Evolutionary conservation across 1,140 invertebrate species (phyloP), one percentile per base, ranked within the genome.

Genomic region (Coelopa frigida): DNA sequence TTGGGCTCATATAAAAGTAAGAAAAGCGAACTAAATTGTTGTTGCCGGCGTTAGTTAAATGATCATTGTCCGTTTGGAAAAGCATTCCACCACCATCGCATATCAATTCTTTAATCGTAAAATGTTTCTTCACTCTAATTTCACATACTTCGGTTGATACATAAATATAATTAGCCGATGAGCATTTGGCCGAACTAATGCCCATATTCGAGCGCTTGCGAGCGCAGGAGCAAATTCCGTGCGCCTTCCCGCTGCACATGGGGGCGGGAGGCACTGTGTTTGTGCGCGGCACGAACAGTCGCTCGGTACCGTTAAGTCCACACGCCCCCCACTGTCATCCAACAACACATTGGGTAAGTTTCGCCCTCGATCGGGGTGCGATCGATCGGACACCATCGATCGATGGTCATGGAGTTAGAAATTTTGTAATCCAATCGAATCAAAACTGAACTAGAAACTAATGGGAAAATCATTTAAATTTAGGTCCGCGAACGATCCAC

Each of bases 161-260:
- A n/a, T n/a, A n/a, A n/a, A n/a, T n/a, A n/a, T n/a, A n/a, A n/a
- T 61, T 82, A 92, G 88, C 87, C 74, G 85, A 90, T 77, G 87
- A 89, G 78, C 87, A 90, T 79, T 81, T 91, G 81, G 85, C 79
- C 76, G 85, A 91, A 76, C 79, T 92, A 80, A 87, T 85, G 83
- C 88, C 88, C 65, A 90, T 91, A 76, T 90, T 92, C 81, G 87
- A 91, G 75, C 85, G 84, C 74, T 81, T 92, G 69, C 80, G 88
- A 66, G 85, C 87, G 71, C 84, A 84, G 70, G 85, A 89, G 73
- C 84, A 88, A 69, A 80, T 88, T 59, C 85, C 85, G 70, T 88
- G 84, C 76, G 86, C 85, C 64, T 89, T 86, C 76, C 85, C 85
- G 62, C 82, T 88, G 66, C 84, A 87, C 70, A 85, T 89, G 78